Evolutionary conservation across 2,113 vertebrate species (phyloP).

Genomic region (Oenanthe melanoleuca): DNA sequence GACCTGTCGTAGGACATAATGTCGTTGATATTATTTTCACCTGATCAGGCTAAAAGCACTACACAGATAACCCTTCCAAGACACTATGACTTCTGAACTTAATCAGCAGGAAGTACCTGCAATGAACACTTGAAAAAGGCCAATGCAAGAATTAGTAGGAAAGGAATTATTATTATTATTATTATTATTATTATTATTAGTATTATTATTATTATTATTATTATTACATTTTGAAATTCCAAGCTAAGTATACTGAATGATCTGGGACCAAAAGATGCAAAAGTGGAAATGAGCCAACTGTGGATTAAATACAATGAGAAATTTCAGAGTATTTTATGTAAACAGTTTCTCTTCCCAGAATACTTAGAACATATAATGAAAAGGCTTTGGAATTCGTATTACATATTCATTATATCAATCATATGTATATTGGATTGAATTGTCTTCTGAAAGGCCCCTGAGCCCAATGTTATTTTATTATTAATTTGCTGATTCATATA

Average conservation of each 20-base stretch:
- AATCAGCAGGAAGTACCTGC: neutral
- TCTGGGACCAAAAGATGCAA: neutral
- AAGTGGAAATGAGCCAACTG: neutral
- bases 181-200: too few species aligned
- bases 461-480: neutral
- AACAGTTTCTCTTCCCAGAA: neutral
- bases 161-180: neutral
- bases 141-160: neutral
- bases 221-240: neutral
- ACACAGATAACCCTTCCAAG: neutral
- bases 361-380: neutral
- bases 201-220: too few species aligned
- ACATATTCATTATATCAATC: neutral
- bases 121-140: neutral
- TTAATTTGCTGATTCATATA: slow-evolving; percentile 13
- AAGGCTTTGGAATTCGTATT: neutral
- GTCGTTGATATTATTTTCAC: neutral
- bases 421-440: neutral
- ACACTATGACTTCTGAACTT: neutral
- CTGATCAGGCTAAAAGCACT: neutral
- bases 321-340: neutral
- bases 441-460: neutral
- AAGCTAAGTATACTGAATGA: neutral
- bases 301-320: neutral
- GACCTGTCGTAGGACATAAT: neutral